Conservation (phyloP, 2,113 vertebrate genomes). For the Hemicordylus capensis region DNA sequence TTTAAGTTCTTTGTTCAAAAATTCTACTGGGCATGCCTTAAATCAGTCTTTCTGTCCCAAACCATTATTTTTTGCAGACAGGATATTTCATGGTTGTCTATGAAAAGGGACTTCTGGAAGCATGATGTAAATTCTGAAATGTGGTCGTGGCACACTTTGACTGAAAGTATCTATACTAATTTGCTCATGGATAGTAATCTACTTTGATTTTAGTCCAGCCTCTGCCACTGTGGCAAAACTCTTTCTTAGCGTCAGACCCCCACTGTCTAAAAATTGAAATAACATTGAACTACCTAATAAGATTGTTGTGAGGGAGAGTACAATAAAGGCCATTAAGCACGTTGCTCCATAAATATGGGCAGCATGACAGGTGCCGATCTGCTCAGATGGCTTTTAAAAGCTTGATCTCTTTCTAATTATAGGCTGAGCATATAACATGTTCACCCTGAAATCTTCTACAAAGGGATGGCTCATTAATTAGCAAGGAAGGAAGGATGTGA, state of each 20-base stretch:
- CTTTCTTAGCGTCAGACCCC: neutral
- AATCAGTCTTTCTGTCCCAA: neutral
- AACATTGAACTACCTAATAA: neutral
- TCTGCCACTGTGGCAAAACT: neutral
- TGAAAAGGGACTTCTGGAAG: neutral
- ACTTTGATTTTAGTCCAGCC: neutral
- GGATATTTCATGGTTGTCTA: neutral
- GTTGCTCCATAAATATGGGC: neutral
- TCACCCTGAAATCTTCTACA: conserved; percentile 8
- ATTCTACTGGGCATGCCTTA: neutral
- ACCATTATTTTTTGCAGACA: neutral
- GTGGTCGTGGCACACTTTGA: neutral
- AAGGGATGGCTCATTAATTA: conserved; percentile 50
- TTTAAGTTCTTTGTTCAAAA: too few species aligned
- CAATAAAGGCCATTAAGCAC: neutral
- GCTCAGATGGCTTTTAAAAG: conserved; percentile 10
- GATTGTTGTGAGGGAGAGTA: neutral
- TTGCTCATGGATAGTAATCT: neutral
- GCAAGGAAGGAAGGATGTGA: conserved; percentile 8
- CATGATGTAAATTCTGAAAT: neutral
- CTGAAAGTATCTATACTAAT: too few species aligned
- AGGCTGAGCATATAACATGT: neutral
- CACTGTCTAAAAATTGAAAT: neutral
- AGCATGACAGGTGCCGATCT: neutral
- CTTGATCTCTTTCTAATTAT: conserved; percentile 16